Evolutionary conservation across 2,888 invertebrate species (phyloP).

Genomic region (Tortrix viridana): DNA sequence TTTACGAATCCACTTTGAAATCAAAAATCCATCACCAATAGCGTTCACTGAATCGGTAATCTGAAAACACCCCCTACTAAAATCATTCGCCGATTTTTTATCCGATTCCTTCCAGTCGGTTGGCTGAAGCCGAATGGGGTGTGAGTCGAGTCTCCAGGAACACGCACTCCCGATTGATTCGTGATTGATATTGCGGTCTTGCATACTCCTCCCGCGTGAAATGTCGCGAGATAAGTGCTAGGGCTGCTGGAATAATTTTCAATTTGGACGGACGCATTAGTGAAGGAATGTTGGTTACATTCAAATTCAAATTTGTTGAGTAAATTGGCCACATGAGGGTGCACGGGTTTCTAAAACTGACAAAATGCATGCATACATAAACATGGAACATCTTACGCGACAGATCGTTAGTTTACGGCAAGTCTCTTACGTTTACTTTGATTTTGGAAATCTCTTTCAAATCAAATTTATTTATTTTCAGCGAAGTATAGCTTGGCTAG

Average conservation of each 20-base stretch:
- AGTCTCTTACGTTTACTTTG: too few relatives aligned
- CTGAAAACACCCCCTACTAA: slow-evolving; percentile 43
- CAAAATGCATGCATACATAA: too few relatives aligned
- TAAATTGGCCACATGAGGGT: too few relatives aligned
- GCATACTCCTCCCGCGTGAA: slow-evolving; percentile 31
- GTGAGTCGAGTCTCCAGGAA: not conserved
- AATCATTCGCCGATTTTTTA: slow-evolving; percentile 51
- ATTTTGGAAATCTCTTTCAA: too few relatives aligned
- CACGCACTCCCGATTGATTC: slow-evolving; percentile 43
- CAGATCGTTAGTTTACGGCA: too few relatives aligned
- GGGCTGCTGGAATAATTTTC: slow-evolving; percentile 34
- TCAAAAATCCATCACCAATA: slow-evolving; percentile 33
- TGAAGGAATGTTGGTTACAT: slow-evolving; percentile 7
- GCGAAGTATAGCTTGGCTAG: too few relatives aligned
- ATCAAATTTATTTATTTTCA: too few relatives aligned
- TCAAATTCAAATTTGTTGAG: too few relatives aligned
- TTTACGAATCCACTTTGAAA: slow-evolving; percentile 1
- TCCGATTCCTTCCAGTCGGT: slow-evolving; percentile 54
- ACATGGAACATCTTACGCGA: too few relatives aligned
- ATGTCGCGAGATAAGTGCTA: slow-evolving; percentile 34
- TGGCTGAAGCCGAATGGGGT: slow-evolving; percentile 47
- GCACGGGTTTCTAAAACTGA: too few relatives aligned
- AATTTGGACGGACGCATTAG: slow-evolving; percentile 27
- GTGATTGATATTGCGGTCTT: slow-evolving; percentile 52
- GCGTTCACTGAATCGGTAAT: slow-evolving; percentile 35